Evolutionary conservation across 2,888 invertebrate species (phyloP).

Genomic region (Temnothorax ravouxi): DNA sequence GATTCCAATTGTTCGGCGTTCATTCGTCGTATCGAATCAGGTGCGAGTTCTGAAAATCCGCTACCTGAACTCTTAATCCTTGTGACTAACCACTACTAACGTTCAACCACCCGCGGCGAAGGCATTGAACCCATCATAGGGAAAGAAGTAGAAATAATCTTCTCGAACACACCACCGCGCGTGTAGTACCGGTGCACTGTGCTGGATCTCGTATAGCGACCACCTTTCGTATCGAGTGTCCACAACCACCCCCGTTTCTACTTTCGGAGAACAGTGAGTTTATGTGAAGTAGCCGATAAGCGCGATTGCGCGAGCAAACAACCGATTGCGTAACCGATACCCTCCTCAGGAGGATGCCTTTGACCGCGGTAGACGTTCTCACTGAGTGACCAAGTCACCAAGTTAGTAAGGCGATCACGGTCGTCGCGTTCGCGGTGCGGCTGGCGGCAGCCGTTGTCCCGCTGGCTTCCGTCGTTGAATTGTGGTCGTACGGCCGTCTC

Average conservation of each 20-base stretch:
- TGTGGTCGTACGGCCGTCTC: conserved; percentile 50
- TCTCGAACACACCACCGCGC: background rate
- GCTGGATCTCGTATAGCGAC: background rate
- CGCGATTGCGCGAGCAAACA: background rate
- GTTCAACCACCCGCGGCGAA: conserved; percentile 9
- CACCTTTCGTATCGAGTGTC: background rate
- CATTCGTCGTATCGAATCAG: background rate
- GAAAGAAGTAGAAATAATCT: background rate
- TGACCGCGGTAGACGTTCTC: conserved; percentile 68
- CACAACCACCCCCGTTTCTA: background rate
- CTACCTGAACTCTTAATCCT: conserved; percentile 13
- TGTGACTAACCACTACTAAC: background rate
- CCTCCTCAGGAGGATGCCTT: background rate
- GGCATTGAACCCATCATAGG: background rate
- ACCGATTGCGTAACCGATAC: conserved; percentile 29
- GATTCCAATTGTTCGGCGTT: background rate
- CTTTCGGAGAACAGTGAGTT: background rate
- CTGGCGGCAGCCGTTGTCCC: conserved; percentile 23
- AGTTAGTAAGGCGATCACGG: conserved; percentile 68
- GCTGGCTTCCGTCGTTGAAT: conserved; percentile 53
- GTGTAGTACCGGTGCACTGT: background rate
- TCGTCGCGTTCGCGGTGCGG: conserved; percentile 22
- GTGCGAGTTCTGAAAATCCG: background rate
- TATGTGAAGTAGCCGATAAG: background rate
- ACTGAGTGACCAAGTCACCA: conserved; percentile 81